Evolutionary conservation across 92 coral and sea anemone genomes (phyloP).

Genomic region (Blastomussa wellsi): DNA sequence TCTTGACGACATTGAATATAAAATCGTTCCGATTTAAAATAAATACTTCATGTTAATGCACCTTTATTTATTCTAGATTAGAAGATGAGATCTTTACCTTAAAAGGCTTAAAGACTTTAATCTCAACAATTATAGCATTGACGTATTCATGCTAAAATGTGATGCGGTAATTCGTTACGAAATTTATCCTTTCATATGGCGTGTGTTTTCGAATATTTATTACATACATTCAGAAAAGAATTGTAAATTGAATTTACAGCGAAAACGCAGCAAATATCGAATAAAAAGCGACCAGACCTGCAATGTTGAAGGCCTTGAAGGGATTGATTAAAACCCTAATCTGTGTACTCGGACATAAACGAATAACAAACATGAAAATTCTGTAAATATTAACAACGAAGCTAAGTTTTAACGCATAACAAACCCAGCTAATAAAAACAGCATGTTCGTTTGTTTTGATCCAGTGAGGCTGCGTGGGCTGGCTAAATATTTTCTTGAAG

Average conservation of each 20-base stretch:
- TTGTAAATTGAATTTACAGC: constrained; percentile 12
- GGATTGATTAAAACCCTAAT: not conserved
- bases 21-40: not conserved
- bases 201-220: constrained; percentile 6
- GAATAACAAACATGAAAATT: not conserved
- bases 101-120: not conserved
- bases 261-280: not conserved
- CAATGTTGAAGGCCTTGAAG: not conserved
- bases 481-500: not conserved
- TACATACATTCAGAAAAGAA: not conserved
- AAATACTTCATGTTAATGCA: not conserved
- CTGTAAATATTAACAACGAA: constrained; percentile 10
- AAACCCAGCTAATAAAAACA: not conserved
- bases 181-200: not conserved
- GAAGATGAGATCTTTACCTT: not conserved
- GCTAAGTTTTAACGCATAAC: not conserved
- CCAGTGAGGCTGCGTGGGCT: not conserved
- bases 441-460: constrained; percentile 5
- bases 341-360: not conserved
- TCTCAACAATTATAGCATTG: not conserved
- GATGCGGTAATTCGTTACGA: not conserved
- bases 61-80: not conserved
- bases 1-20: not conserved
- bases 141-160: constrained; percentile 17
- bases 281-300: not conserved